phyloP scores from a whole-genome alignment of 1,140 invertebrate genomes.

The Drosophila saltans region DNA sequence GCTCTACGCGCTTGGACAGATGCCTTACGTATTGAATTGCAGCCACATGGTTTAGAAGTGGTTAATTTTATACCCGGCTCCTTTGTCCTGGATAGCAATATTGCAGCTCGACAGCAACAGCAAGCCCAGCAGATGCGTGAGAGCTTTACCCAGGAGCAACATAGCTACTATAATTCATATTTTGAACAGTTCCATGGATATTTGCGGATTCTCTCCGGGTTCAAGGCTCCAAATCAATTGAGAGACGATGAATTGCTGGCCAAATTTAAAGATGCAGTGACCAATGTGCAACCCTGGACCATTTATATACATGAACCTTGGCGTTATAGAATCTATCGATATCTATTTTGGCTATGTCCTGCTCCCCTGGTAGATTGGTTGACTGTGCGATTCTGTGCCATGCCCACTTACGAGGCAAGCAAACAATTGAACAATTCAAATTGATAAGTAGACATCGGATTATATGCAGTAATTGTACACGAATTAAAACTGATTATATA shows the following conservation, averaged over 20 bases:
- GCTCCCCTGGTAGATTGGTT: constrained; percentile 84
- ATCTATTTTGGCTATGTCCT: constrained; percentile 84
- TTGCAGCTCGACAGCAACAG: constrained; percentile 84
- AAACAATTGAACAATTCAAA: not conserved
- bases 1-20: constrained; percentile 89
- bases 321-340: constrained; percentile 84
- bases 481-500: no score
- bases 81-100: constrained; percentile 85
- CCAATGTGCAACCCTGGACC: constrained; percentile 83
- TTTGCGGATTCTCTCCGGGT: constrained; percentile 83
- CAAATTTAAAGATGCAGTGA: constrained; percentile 85
- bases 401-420: constrained; percentile 82
- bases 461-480: no score
- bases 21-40: constrained; percentile 89
- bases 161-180: constrained; percentile 85
- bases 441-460: no score
- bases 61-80: constrained; percentile 91
- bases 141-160: constrained; percentile 84
- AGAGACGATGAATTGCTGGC: constrained; percentile 84
- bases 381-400: constrained; percentile 84
- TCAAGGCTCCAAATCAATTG: constrained; percentile 81
- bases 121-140: constrained; percentile 85
- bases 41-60: constrained; percentile 89
- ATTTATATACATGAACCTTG: constrained; percentile 85
- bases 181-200: constrained; percentile 85